Evolutionary conservation across 2,888 invertebrate genomes (phyloP).

Genomic region (Cryptocephalus moraei): DNA sequence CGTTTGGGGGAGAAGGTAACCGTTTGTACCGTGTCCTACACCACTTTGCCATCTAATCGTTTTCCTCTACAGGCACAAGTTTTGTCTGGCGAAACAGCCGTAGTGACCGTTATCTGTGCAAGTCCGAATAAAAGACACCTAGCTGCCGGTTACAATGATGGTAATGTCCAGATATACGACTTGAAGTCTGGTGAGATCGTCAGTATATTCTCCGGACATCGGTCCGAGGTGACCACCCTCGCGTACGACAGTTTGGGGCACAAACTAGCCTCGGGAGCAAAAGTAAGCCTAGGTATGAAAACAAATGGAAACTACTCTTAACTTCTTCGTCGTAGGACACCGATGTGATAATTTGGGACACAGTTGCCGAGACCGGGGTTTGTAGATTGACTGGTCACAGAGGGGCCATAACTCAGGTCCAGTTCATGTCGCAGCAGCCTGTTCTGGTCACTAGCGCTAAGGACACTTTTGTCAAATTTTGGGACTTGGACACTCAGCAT

Average conservation of each 20-base stretch:
- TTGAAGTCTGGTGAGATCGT: conserved; percentile 59
- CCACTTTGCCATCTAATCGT: too few relatives aligned
- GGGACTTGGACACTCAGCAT: conserved; percentile 91
- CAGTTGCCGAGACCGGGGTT: conserved; percentile 82
- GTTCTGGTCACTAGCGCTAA: conserved; percentile 76
- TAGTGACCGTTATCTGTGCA: conserved; percentile 65
- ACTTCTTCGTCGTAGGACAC: conserved; percentile 56
- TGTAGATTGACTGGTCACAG: conserved; percentile 88
- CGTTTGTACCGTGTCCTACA: too few relatives aligned
- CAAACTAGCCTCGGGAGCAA: conserved; percentile 79
- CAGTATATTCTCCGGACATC: conserved; percentile 76
- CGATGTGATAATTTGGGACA: conserved; percentile 90
- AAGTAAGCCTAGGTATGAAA: conserved; percentile 40
- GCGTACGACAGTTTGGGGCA: conserved; percentile 77
- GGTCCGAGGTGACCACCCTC: conserved; percentile 70
- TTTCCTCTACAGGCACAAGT: conserved; percentile 55
- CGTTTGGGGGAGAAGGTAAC: conserved; percentile 69
- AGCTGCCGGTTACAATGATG: conserved; percentile 89
- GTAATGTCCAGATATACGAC: conserved; percentile 75
- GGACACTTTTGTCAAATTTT: conserved; percentile 92
- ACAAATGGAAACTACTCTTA: neutral
- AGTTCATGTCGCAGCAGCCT: conserved; percentile 60
- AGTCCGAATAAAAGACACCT: conserved; percentile 69
- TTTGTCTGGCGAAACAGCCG: conserved; percentile 68
- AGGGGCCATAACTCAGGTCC: conserved; percentile 72